A percentile compares a stretch with the other conserved stretches of the same genome.
phyloP scores from a whole-genome alignment of 2,797 vertebrate genomes.

The Oreonectes daqikongensis region DNA sequence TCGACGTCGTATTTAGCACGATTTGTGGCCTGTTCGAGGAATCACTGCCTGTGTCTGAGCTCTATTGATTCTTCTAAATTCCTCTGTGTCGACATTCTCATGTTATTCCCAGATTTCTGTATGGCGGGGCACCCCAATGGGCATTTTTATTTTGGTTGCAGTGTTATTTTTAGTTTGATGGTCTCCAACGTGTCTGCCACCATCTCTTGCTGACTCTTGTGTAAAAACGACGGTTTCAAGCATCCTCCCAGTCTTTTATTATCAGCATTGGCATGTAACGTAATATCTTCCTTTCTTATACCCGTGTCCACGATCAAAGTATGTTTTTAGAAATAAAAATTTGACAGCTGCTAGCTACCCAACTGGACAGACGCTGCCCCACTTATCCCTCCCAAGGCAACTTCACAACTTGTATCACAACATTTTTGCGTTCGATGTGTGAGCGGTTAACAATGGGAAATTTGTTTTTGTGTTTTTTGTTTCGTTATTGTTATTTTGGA shows the following conservation, averaged over 20 bases:
- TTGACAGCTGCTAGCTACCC: constrained; percentile 12
- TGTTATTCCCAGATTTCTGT: constrained; percentile 13
- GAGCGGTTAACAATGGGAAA: background rate
- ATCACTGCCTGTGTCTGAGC: constrained; percentile 32
- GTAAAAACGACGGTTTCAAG: constrained; percentile 7
- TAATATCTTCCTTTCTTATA: background rate
- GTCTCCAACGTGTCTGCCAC: constrained; percentile 33
- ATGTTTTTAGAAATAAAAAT: background rate
- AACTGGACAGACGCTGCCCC: constrained; percentile 9
- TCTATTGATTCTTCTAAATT: constrained; percentile 45
- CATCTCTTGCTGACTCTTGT: constrained; percentile 20
- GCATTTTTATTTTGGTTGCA: constrained; percentile 8
- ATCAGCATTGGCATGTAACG: background rate
- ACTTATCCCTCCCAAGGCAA: background rate
- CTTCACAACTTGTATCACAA: constrained; percentile 23
- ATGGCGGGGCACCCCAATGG: constrained; percentile 10
- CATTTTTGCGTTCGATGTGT: background rate
- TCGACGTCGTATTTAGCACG: constrained; percentile 34
- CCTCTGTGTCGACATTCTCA: constrained; percentile 43
- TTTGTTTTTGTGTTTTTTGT: background rate
- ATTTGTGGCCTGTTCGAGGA: constrained; percentile 46
- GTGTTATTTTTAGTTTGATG: constrained; percentile 40
- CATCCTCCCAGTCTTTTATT: constrained; percentile 2
- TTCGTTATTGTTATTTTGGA: background rate
- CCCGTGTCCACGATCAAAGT: background rate